These are phyloP conservation scores for Sclerodermus sp. DNA, from an alignment of 2,888 invertebrate genomes.

Conservation along the genomic window DNA sequence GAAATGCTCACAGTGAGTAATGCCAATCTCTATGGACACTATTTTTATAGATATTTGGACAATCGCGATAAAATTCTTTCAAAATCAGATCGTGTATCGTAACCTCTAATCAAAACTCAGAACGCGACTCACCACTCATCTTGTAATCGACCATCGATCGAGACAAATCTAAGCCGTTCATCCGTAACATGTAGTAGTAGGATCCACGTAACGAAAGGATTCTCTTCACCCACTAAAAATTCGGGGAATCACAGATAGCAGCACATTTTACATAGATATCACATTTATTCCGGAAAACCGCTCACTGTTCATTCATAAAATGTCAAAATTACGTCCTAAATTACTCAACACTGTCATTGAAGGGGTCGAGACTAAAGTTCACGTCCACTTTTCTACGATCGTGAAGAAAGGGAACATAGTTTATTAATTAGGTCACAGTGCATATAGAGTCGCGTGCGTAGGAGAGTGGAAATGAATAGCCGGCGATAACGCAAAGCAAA, in stretches of 20 bases:
- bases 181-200: constrained; percentile 7
- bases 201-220: not conserved
- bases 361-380: no score
- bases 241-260: constrained; percentile 2
- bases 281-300: no score
- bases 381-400: not conserved
- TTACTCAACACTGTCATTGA: no score
- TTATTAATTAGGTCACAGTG: not conserved
- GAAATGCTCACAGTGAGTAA: no score
- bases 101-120: not conserved
- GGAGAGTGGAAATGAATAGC: not conserved
- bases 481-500: not conserved
- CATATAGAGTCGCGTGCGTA: not conserved
- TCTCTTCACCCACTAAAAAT: not conserved
- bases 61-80: no score
- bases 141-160: constrained; percentile 38
- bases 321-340: no score
- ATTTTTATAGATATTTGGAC: no score
- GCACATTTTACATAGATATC: not conserved
- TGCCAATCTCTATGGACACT: no score
- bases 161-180: constrained; percentile 43
- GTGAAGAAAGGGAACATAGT: not conserved
- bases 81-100: no score
- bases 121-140: constrained; percentile 44
- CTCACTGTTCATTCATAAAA: no score